Percentiles rank a stretch among this genome's conserved stretches.
phyloP scores from a whole-genome alignment of 2,888 invertebrate genomes.

The Acanthococcus lagerstroemiae region DNA sequence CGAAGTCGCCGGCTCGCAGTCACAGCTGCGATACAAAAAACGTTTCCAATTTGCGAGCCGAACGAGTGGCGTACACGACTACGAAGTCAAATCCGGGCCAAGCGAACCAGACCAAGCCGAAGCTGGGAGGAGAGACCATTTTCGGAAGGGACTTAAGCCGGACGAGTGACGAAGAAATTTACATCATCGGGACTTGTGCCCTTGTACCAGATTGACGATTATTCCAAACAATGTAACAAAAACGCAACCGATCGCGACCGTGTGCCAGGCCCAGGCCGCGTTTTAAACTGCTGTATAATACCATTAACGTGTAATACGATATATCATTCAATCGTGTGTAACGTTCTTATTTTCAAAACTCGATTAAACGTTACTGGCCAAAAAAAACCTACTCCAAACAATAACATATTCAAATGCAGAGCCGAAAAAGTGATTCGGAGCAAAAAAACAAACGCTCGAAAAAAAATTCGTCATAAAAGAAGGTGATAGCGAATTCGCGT shows the following conservation, averaged over 20 bases:
- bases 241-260: neutral
- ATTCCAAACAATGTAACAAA: neutral
- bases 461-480: neutral
- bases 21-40: no score
- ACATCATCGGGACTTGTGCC: no score
- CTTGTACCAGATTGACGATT: neutral
- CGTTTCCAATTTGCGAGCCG: no score
- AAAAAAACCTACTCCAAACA: conserved; percentile 1
- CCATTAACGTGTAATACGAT: conserved; percentile 21
- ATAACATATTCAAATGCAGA: neutral
- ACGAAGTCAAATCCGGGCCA: no score
- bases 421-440: conserved; percentile 4
- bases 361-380: conserved; percentile 8
- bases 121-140: no score
- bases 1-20: no score
- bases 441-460: neutral
- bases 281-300: conserved; percentile 2
- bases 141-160: no score
- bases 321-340: conserved; percentile 5
- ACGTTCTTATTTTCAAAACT: conserved; percentile 3
- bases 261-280: neutral
- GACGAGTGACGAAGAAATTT: no score
- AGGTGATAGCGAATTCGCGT: neutral
- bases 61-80: no score
- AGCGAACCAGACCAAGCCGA: no score